Percentiles rank a stretch among this genome's conserved stretches.
Evolutionary conservation across 1,140 invertebrate species (phyloP).

Genomic region (Wiebesia pumilae): DNA sequence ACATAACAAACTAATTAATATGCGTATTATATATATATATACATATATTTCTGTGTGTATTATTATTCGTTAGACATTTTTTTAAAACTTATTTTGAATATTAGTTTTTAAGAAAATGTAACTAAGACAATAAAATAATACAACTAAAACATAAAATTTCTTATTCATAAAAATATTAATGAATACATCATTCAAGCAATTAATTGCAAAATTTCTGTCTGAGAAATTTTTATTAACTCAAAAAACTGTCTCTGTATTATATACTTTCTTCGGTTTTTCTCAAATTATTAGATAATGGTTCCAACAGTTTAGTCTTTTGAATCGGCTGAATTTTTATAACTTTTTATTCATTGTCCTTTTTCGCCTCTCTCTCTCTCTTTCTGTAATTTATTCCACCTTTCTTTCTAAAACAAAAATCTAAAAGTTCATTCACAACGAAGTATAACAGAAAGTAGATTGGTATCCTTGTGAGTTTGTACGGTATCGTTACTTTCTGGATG

Average conservation of each 20-base stretch:
- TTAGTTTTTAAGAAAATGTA: too few species aligned
- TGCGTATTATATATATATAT: too few species aligned
- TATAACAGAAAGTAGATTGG: constrained; percentile 36
- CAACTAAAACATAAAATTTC: neutral
- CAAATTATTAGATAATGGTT: constrained; percentile 23
- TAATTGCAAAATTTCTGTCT: neutral
- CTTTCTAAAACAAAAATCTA: neutral
- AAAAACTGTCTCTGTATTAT: neutral
- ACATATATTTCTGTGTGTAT: too few species aligned
- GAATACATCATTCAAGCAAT: neutral
- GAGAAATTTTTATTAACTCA: neutral
- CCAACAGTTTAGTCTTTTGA: neutral
- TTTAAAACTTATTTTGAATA: too few species aligned
- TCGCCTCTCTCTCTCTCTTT: constrained; percentile 15
- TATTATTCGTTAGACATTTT: too few species aligned
- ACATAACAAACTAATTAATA: too few species aligned
- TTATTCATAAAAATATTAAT: neutral
- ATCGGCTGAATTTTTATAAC: neutral
- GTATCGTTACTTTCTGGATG: constrained; percentile 54
- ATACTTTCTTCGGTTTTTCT: neutral
- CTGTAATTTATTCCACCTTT: neutral
- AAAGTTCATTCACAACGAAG: constrained; percentile 15
- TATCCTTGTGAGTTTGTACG: constrained; percentile 43
- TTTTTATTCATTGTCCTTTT: constrained; percentile 31
- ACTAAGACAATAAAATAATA: too few species aligned